Conservation (phyloP, 2,113 vertebrate species). For the Strix uralensis region DNA sequence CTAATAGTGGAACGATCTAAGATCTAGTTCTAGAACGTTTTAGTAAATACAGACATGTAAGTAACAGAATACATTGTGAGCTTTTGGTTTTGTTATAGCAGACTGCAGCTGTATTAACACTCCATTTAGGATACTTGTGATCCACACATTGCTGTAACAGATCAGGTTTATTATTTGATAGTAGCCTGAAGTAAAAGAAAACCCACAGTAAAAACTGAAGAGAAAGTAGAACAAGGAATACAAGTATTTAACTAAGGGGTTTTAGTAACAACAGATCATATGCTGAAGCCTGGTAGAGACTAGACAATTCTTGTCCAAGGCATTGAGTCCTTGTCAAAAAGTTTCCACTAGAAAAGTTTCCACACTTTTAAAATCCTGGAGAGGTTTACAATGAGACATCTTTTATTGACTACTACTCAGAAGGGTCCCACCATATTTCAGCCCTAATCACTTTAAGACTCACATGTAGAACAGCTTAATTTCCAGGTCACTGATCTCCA, state of each 20-base stretch:
- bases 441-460: constrained; percentile 16
- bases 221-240: neutral
- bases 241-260: neutral
- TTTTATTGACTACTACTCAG: neutral
- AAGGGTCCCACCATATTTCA: neutral
- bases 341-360: neutral
- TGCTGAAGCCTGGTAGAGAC: neutral
- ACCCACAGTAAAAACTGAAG: neutral
- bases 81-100: neutral
- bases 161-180: neutral
- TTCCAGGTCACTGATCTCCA: constrained; percentile 49
- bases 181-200: neutral
- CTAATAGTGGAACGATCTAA: neutral
- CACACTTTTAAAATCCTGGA: neutral
- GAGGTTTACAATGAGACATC: neutral
- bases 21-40: neutral
- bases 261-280: neutral
- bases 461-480: neutral
- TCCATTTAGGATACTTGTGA: neutral
- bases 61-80: rapidly evolving
- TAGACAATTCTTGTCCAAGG: neutral
- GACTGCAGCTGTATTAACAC: neutral
- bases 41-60: neutral
- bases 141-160: neutral
- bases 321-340: neutral